Percentiles rank a stretch among this genome's conserved stretches.
phyloP scores from a whole-genome alignment of 1,140 invertebrate species.

The Bombus superbus region DNA sequence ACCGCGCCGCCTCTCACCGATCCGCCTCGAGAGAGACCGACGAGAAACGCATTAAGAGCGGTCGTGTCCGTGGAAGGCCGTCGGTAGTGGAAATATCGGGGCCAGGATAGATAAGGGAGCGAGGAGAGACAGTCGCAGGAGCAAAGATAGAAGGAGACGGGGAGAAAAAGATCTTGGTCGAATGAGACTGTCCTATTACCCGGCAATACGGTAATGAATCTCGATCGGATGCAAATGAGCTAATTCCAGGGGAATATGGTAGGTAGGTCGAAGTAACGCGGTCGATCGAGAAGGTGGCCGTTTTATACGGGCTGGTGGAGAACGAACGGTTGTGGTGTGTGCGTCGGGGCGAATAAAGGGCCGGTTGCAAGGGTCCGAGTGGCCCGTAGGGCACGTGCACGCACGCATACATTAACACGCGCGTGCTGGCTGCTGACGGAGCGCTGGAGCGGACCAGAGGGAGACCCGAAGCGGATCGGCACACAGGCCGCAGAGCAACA shows the following conservation, averaged over 20 bases:
- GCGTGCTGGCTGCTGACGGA: constrained; percentile 52
- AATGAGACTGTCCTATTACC: constrained; percentile 69
- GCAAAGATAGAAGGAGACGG: constrained; percentile 45
- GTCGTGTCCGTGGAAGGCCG: constrained; percentile 8
- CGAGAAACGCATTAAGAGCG: constrained; percentile 21
- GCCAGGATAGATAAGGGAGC: constrained; percentile 44
- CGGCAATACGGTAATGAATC: constrained; percentile 72
- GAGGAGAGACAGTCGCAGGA: constrained; percentile 40
- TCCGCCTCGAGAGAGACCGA: background rate
- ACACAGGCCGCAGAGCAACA: constrained; percentile 15
- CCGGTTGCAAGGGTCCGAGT: background rate
- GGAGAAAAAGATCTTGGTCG: constrained; percentile 51
- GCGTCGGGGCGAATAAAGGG: constrained; percentile 23
- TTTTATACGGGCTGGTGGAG: background rate
- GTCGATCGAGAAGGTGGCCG: background rate
- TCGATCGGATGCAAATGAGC: constrained; percentile 74
- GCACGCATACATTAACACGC: constrained; percentile 63
- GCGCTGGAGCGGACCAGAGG: constrained; percentile 42
- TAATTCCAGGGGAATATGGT: constrained; percentile 56
- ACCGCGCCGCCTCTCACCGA: no score
- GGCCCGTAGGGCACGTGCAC: constrained; percentile 56
- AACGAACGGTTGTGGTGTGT: background rate
- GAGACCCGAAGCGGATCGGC: constrained; percentile 11
- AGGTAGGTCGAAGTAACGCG: constrained; percentile 20
- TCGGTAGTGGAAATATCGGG: constrained; percentile 41